These are phyloP conservation scores for Calliphora vicina DNA, from an alignment of 1,140 invertebrate species.

Conservation along the genomic window DNA sequence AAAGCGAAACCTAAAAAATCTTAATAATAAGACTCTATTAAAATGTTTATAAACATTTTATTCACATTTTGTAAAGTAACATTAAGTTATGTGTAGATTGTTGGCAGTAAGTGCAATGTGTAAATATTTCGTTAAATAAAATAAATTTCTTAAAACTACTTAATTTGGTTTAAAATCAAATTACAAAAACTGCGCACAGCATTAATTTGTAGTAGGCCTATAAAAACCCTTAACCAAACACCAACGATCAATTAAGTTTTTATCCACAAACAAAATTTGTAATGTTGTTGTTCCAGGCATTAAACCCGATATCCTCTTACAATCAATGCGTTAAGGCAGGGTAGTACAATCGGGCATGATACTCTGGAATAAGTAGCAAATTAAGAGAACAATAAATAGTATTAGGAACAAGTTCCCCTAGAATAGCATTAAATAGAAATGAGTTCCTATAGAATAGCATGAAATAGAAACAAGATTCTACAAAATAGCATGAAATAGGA, in stretches of 20 bases:
- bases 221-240: constrained; percentile 18
- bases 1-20: constrained; percentile 6
- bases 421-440: too few relatives aligned
- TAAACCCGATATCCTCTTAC: background rate
- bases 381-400: too few relatives aligned
- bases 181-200: background rate
- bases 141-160: background rate
- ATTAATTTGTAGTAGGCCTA: background rate
- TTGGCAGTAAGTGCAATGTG: background rate
- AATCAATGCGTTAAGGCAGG: background rate
- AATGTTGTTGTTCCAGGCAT: constrained; percentile 4
- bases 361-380: too few relatives aligned
- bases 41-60: background rate
- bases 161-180: background rate
- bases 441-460: too few relatives aligned
- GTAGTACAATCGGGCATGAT: background rate
- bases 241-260: constrained; percentile 34
- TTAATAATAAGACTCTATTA: background rate
- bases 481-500: too few relatives aligned
- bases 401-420: too few relatives aligned
- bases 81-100: background rate
- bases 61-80: background rate
- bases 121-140: background rate
- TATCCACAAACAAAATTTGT: constrained; percentile 23
- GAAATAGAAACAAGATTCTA: too few relatives aligned